Base-by-base conservation (phyloP, 2,888 invertebrate genomes). In the Cyclophora punctaria region DNA sequence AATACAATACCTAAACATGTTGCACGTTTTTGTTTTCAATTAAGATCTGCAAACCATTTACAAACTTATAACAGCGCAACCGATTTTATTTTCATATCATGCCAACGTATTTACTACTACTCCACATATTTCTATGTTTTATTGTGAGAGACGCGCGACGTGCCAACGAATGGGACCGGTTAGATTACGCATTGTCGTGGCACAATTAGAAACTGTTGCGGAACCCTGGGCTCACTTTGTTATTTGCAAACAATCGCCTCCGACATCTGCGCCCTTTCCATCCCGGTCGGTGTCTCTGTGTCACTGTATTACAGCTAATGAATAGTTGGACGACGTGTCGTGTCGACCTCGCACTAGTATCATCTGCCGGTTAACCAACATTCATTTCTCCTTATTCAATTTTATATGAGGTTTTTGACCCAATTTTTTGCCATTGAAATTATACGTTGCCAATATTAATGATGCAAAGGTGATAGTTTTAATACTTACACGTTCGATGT, bases 121-220 rank as follows among this genome's bases (percentile, higher is more conserved):
- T 76, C 75, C 49, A 68, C 56, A 47, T 45, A 48, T 52, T 54
- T 52, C 51, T 44, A 41, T 71, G 67, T 74, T 55, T 54, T 64
- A 35, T 45, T 48, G 62, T 54, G 52, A 63, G 69, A 75, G 74
- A 63, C 59, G 67, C 68, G 66, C 74, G 69, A 80, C 83, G 84
- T 85, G 85, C 72, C 71, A 59, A 66, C 78, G 74, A 81, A 82
- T 79, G 65, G 77, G 83, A 77, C 83, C 81, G 80, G 85, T 85
- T 87, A 83, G 86, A 88, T 85, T 85, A 88, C 81, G 79, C 77
- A 85, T 84, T 85, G 84, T 85, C 76, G 82, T 67, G 81, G 80
- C 71, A 86, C 87, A 85, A 86, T 87, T 86, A 86, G 78, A 85
- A 83, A 83, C 80, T 86, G 84, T 85, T 80, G 80, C 76, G 71